These are phyloP conservation scores for Troglohyphantes excavatus DNA, from an alignment of 2,888 invertebrate species.

Conservation along the genomic window DNA sequence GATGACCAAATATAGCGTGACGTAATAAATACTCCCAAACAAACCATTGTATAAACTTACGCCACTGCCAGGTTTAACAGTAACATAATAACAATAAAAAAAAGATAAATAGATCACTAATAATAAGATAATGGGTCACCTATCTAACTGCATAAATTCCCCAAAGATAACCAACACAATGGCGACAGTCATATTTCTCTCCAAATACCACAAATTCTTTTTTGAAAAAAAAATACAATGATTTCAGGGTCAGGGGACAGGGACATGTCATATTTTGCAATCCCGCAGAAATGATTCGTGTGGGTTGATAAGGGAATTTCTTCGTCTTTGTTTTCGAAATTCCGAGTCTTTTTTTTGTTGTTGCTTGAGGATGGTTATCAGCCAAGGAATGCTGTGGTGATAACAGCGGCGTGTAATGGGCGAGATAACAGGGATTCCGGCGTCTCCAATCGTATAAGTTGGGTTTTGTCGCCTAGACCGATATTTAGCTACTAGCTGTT, in stretches of 20 bases:
- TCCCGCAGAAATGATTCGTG: not conserved
- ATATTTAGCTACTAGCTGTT: too few species aligned
- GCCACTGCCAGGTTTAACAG: too few species aligned
- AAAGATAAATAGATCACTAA: too few species aligned
- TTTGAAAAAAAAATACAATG: not conserved
- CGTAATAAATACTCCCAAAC: too few species aligned
- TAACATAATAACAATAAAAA: too few species aligned
- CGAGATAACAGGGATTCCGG: not conserved
- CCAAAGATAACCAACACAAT: not conserved
- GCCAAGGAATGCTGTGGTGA: not conserved
- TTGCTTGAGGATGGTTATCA: not conserved
- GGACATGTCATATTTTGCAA: not conserved
- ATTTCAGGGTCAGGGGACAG: not conserved
- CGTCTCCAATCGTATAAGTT: too few species aligned
- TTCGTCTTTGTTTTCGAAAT: not conserved
- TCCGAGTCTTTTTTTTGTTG: not conserved
- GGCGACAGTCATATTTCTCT: not conserved
- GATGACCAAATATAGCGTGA: too few species aligned
- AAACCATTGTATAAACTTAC: too few species aligned
- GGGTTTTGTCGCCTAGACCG: too few species aligned
- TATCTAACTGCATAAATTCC: not conserved
- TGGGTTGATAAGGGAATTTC: not conserved
- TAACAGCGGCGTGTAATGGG: not conserved
- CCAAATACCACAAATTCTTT: not conserved
- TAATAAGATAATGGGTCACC: too few species aligned